phyloP scores from a whole-genome alignment of 2,113 vertebrate species.

The Planiliza haematocheilus region DNA sequence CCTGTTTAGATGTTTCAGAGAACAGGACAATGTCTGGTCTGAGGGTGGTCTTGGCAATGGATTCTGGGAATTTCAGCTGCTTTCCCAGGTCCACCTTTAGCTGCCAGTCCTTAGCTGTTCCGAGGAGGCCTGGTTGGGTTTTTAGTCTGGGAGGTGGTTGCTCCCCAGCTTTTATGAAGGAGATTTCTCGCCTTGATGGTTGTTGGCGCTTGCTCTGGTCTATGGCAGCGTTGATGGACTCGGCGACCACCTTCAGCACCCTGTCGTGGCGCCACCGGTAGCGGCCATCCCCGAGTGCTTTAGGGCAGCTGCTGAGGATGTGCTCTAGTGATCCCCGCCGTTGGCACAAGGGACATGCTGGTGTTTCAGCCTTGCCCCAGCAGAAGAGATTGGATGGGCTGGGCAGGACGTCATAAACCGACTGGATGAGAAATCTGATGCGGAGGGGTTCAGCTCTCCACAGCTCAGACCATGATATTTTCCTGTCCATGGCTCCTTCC shows the following conservation, averaged over 20 bases:
- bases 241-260: too few species aligned
- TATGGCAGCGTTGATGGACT: neutral
- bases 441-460: neutral
- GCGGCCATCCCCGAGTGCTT: too few species aligned
- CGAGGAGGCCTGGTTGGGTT: neutral
- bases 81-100: neutral
- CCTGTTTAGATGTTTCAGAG: neutral
- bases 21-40: neutral
- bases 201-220: neutral
- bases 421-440: conserved; percentile 4
- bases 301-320: too few species aligned
- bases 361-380: too few species aligned
- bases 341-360: too few species aligned
- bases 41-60: neutral
- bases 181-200: neutral
- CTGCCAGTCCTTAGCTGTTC: too few species aligned
- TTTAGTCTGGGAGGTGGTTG: neutral
- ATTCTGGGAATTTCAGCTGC: neutral
- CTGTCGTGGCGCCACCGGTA: neutral
- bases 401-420: neutral
- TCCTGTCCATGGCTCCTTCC: neutral
- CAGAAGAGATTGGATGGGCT: too few species aligned
- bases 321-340: too few species aligned
- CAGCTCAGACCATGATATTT: neutral
- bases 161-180: too few species aligned